Conservation (phyloP, 2,888 invertebrate species). For the Lithophane ornitopus region DNA sequence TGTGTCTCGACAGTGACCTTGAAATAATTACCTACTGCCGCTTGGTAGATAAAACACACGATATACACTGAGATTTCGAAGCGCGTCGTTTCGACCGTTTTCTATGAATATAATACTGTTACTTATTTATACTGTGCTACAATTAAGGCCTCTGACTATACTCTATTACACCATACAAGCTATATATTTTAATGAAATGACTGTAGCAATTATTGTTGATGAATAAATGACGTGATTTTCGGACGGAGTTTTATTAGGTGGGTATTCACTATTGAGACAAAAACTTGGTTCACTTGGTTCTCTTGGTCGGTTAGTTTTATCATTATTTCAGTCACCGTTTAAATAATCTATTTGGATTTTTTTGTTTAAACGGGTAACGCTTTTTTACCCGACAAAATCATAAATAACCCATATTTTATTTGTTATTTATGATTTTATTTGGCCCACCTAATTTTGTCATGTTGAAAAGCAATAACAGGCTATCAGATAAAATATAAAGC, state of each 20-base stretch:
- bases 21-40: too few species aligned
- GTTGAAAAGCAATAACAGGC: background rate
- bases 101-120: too few species aligned
- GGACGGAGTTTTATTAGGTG: constrained; percentile 23
- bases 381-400: background rate
- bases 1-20: too few species aligned
- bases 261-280: background rate
- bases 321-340: background rate
- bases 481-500: background rate
- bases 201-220: background rate
- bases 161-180: constrained; percentile 7
- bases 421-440: background rate
- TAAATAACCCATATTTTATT: too few species aligned
- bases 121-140: background rate
- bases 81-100: too few species aligned
- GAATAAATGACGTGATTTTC: constrained; percentile 4
- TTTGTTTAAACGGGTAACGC: background rate
- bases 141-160: constrained; percentile 12
- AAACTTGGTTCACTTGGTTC: background rate
- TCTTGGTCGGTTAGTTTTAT: background rate
- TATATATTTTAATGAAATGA: background rate
- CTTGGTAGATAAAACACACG: too few species aligned
- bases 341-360: background rate
- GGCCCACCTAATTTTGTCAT: background rate
- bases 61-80: too few species aligned